Percentiles rank a stretch among this genome's conserved stretches.
These are phyloP conservation scores for Sminthurides aquaticus DNA, from an alignment of 2,888 invertebrate genomes.

Conservation along the genomic window DNA sequence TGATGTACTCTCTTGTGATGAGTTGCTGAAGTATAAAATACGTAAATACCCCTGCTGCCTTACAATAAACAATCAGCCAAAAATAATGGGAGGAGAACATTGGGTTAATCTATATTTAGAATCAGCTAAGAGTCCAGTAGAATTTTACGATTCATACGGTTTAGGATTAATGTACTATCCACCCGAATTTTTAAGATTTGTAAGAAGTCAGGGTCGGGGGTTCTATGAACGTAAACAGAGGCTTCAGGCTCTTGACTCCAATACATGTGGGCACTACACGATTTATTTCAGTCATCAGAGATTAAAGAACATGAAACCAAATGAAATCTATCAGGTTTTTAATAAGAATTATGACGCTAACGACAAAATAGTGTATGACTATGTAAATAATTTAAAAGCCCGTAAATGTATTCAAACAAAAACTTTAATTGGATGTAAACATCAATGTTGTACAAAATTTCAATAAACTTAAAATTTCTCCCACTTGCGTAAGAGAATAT, in stretches of 20 bases:
- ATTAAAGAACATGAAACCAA: not conserved
- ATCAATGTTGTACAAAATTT: slow-evolving; percentile 18
- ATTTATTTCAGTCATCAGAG: slow-evolving; percentile 8
- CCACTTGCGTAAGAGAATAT: too few species aligned
- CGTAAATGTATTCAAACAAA: not conserved
- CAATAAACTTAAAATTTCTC: slow-evolving; percentile 2
- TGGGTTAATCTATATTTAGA: slow-evolving; percentile 21
- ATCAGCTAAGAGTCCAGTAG: not conserved
- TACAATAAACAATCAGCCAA: slow-evolving; percentile 19
- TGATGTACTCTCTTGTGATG: slow-evolving; percentile 21
- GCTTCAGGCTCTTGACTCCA: slow-evolving; percentile 3
- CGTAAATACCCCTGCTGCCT: slow-evolving; percentile 14
- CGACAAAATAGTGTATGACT: not conserved
- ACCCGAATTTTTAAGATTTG: slow-evolving; percentile 20
- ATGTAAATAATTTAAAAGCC: not conserved
- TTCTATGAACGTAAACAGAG: slow-evolving; percentile 3
- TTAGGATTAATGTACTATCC: slow-evolving; percentile 14
- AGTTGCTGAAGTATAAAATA: slow-evolving; percentile 13
- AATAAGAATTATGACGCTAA: slow-evolving; percentile 3
- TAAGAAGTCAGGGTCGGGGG: not conserved
- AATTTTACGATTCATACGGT: slow-evolving; percentile 22
- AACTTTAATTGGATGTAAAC: not conserved
- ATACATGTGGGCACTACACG: slow-evolving; percentile 15
- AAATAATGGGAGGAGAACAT: slow-evolving; percentile 14
- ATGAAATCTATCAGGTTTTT: slow-evolving; percentile 7